Evolutionary conservation across 2,797 vertebrate genomes (phyloP), one percentile per base, ranked within the genome.

Genomic region (Buphagus erythrorhynchus): DNA sequence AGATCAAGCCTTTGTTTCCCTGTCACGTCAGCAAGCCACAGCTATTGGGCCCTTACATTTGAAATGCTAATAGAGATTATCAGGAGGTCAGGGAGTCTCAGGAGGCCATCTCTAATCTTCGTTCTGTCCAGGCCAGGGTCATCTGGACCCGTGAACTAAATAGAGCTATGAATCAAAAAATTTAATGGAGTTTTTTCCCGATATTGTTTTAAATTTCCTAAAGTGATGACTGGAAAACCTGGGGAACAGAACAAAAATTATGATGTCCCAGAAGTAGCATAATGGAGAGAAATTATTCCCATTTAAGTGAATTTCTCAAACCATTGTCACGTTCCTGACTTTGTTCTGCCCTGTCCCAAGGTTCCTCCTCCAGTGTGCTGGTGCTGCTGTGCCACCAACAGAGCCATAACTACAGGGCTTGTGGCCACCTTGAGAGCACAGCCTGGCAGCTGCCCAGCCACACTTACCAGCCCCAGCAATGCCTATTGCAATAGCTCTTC

Each of bases 1-100:
- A 75, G 77, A 90, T 90, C 66, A 86, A 69, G 75, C 51, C 68
- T 94, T 96, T 97, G 93, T 95, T 85, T 94, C 19, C 49, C 54
- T 62, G 89, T 92, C 88, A 90, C 10, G 9, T 93, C 76, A 4
- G 15, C 91, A 88, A 69, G 55, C 31, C 26, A 72, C 69, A 93
- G 69, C 93, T 80, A 68, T 51, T 84, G 59, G 92, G 71, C n/a
- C 43, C 68, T 86, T 79, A 26, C 33, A 80, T 95, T 95, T 97
- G 95, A 96, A 96, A 94, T 95, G 94, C 94, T 95, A 95, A 96
- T 90, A 68, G 89, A 88, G 91, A 96, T 95, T 95, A 96, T 94
- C 91, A 55, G 71, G 79, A 92, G 82, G 82, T 94, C 92, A 94
- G 40, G 43, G 65, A 89, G 65, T 43, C 68, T 65, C 65, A 22